Percentiles rank a stretch among this genome's conserved stretches.
Evolutionary conservation across 2,888 invertebrate species (phyloP).

Genomic region (Plebejus anna): DNA sequence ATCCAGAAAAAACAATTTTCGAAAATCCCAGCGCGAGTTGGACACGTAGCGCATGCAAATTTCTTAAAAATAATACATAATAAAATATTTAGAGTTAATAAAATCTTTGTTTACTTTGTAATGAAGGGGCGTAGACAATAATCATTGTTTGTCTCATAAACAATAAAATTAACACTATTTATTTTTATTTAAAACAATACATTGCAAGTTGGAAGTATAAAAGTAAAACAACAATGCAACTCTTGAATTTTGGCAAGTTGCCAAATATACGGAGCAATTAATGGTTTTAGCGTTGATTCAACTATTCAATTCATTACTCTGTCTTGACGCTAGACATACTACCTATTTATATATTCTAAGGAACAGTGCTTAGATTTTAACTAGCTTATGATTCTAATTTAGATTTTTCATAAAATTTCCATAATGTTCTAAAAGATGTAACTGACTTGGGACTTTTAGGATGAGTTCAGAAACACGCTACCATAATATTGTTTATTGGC

Average conservation of each 20-base stretch:
- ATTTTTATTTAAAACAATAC: not conserved
- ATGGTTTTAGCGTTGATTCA: not conserved
- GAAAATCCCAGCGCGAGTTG: too few relatives aligned
- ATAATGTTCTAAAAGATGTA: too few relatives aligned
- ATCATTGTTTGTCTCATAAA: not conserved
- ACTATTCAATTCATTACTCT: slow-evolving; percentile 5
- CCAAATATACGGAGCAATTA: slow-evolving; percentile 17
- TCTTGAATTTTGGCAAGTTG: not conserved
- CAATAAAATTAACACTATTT: not conserved
- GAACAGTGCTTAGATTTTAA: not conserved
- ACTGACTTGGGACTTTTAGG: too few relatives aligned
- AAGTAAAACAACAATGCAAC: not conserved
- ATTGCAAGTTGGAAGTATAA: not conserved
- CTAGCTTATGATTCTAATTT: not conserved
- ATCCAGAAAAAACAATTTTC: not conserved
- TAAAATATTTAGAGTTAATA: too few relatives aligned
- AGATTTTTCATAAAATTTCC: too few relatives aligned
- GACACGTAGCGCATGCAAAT: too few relatives aligned
- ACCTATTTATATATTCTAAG: not conserved
- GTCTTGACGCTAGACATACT: not conserved
- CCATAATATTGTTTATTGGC: too few relatives aligned
- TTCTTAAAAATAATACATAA: too few relatives aligned
- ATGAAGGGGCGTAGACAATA: too few relatives aligned
- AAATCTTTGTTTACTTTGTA: too few relatives aligned
- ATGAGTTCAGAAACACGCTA: too few relatives aligned